phyloP scores from a whole-genome alignment of 2,797 vertebrate species.

The Coilia nasus region DNA sequence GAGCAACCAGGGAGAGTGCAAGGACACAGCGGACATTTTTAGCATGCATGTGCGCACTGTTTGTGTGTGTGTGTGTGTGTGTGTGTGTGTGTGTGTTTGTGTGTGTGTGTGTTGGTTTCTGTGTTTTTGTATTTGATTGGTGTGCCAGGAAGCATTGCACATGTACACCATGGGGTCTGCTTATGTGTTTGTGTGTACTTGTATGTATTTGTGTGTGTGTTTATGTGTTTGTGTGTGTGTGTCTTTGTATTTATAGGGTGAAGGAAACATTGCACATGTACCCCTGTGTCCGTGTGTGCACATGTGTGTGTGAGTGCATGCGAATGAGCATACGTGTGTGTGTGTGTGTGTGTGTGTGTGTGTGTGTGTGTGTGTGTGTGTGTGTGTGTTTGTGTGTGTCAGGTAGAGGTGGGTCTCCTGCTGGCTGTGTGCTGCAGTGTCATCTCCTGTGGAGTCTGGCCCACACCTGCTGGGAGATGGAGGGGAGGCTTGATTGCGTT shows the following conservation, averaged over 20 bases:
- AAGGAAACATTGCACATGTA: background rate
- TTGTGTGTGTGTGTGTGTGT: background rate
- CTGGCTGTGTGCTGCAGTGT: background rate
- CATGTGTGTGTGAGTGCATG: no score
- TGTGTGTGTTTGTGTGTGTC: background rate
- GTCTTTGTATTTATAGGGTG: no score
- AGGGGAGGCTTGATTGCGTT: slow-evolving; percentile 55
- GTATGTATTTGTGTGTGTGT: no score
- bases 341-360: background rate
- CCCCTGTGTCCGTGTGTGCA: background rate
- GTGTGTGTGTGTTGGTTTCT: background rate
- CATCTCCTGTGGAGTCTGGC: slow-evolving; percentile 44
- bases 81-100: background rate
- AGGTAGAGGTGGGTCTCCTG: background rate
- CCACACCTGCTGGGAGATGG: slow-evolving; percentile 59
- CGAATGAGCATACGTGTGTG: background rate
- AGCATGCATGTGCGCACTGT: background rate
- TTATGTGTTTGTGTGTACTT: no score
- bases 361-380: slow-evolving; percentile 36
- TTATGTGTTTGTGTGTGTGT: no score
- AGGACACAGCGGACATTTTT: background rate
- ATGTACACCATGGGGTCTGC: no score
- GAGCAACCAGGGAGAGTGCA: background rate
- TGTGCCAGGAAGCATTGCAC: no score
- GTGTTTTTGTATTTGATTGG: background rate